Conservation (phyloP, 2,888 invertebrate species). For the Thereva unica region DNA sequence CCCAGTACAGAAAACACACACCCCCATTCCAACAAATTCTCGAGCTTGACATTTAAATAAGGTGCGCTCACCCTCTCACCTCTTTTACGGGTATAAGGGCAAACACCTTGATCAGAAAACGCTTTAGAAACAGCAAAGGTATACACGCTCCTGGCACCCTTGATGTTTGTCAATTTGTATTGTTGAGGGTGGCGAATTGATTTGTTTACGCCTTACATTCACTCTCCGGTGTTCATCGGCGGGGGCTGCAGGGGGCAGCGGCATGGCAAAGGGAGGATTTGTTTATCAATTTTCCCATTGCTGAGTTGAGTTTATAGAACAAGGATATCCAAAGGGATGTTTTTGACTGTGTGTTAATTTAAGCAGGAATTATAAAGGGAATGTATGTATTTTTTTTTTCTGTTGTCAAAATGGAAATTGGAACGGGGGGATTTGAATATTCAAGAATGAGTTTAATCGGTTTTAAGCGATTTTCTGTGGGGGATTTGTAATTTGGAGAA, state of each 20-base stretch:
- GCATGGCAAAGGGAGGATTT: constrained; percentile 14
- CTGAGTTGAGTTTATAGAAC: too few species aligned
- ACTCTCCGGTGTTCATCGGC: too few species aligned
- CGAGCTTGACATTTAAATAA: constrained; percentile 29
- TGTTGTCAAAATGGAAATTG: too few species aligned
- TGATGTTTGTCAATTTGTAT: constrained; percentile 31
- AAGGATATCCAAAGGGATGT: too few species aligned
- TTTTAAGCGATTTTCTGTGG: too few species aligned
- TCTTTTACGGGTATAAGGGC: background rate
- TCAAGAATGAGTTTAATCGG: too few species aligned
- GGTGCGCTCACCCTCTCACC: constrained; percentile 11
- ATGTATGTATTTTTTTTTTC: too few species aligned
- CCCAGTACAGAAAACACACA: constrained; percentile 19
- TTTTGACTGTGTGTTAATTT: too few species aligned
- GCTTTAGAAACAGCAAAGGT: constrained; percentile 1
- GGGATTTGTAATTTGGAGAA: too few species aligned
- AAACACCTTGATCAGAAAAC: constrained; percentile 20
- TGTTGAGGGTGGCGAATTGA: constrained; percentile 31
- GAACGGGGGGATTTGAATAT: too few species aligned
- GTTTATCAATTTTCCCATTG: constrained; percentile 24
- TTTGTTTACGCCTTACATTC: constrained; percentile 16
- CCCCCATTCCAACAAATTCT: background rate
- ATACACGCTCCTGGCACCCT: background rate
- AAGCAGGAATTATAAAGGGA: too few species aligned
- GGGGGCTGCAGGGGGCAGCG: background rate